These are phyloP conservation scores for Eulithis testata DNA, from an alignment of 2,888 invertebrate genomes.

Conservation along the genomic window DNA sequence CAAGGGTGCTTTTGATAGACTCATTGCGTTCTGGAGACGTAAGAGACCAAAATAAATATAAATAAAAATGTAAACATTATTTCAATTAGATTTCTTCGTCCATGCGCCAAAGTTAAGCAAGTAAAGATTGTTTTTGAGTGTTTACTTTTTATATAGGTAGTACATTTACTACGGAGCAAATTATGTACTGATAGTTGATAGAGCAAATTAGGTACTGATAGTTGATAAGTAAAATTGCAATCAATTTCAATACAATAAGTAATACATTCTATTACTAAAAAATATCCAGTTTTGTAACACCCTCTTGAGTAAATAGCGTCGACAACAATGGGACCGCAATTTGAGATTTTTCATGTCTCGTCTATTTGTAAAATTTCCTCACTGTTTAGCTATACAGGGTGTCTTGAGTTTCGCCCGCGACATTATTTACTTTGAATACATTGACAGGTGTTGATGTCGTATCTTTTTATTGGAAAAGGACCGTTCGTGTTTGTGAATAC, in stretches of 20 bases:
- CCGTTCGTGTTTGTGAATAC: constrained; percentile 54
- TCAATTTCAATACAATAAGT: no score
- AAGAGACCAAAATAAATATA: neutral
- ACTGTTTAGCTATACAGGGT: constrained; percentile 11
- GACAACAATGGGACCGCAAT: constrained; percentile 1
- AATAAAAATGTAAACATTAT: neutral
- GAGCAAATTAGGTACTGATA: no score
- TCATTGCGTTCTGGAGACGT: neutral
- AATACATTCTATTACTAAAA: no score
- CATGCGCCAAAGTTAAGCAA: no score
- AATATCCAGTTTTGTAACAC: neutral
- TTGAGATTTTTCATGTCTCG: constrained; percentile 9
- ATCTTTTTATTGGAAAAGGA: constrained; percentile 62
- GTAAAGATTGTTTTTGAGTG: no score
- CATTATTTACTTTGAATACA: constrained; percentile 69
- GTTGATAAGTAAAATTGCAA: no score
- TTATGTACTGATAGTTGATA: no score
- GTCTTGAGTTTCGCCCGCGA: constrained; percentile 51
- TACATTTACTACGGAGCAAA: no score
- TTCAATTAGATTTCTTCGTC: no score
- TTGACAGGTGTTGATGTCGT: constrained; percentile 69
- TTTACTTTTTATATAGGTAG: no score
- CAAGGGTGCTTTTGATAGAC: neutral
- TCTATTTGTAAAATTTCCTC: constrained; percentile 2
- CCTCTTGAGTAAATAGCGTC: neutral